Percentiles rank a stretch among this genome's conserved stretches.
phyloP scores from a whole-genome alignment of 2,888 invertebrate species.

The Thysanoteuthis rhombus region DNA sequence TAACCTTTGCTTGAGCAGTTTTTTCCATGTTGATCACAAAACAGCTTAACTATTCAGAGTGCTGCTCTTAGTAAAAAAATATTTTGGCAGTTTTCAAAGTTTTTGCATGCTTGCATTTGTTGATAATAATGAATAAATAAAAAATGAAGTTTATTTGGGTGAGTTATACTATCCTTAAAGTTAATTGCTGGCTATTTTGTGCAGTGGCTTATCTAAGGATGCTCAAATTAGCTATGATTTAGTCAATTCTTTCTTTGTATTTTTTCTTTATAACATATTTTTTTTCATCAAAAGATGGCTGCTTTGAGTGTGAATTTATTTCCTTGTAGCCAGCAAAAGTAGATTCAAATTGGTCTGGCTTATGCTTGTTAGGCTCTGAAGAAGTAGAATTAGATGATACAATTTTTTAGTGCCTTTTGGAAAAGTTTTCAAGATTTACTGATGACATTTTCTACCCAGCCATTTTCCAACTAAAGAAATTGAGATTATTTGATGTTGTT shows the following conservation, averaged over 20 bases:
- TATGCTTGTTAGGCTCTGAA: not conserved
- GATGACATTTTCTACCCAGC: not conserved
- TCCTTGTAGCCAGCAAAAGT: not conserved
- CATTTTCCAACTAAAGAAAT: too few relatives aligned
- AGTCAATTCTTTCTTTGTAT: not conserved
- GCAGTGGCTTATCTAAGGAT: not conserved
- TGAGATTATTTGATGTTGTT: too few relatives aligned
- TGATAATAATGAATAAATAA: not conserved
- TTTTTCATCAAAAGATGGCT: not conserved
- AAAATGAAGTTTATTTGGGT: not conserved
- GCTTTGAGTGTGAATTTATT: not conserved
- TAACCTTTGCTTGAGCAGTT: not conserved
- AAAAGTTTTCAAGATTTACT: not conserved
- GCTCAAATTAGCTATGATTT: not conserved
- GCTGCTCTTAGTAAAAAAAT: not conserved
- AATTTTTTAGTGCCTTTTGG: not conserved
- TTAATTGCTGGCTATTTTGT: not conserved
- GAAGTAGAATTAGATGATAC: not conserved
- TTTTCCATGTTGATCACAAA: not conserved
- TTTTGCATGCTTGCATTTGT: not conserved
- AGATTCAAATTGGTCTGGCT: not conserved
- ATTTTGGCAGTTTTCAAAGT: not conserved
- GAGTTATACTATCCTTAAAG: not conserved
- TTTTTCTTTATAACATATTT: not conserved
- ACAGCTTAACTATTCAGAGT: not conserved